These are phyloP conservation scores for Mormyrus iriodes DNA, from an alignment of 2,113 vertebrate species.

Conservation along the genomic window DNA sequence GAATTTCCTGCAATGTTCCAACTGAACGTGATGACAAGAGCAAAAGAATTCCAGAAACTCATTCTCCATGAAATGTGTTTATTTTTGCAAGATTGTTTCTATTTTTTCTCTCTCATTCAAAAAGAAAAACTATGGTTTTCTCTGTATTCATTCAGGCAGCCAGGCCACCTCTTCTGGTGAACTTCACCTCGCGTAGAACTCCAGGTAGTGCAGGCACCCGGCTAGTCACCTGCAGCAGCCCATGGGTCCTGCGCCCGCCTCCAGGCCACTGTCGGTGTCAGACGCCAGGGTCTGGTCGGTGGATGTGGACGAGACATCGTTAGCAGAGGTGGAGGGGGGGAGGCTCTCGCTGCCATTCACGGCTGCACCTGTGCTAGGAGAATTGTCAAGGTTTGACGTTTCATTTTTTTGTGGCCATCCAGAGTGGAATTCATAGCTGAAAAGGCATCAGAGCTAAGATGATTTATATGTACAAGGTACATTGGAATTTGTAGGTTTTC, in stretches of 20 bases:
- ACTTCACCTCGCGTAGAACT: conserved; percentile 94
- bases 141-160: conserved; percentile 47
- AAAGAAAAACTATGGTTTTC: conserved; percentile 59
- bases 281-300: conserved; percentile 98
- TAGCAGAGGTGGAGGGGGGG: conserved; percentile 95
- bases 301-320: conserved; percentile 99
- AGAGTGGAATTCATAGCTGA: neutral
- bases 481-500: neutral
- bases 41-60: neutral
- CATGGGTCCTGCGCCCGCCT: conserved; percentile 93
- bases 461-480: neutral
- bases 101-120: neutral
- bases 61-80: conserved; percentile 12
- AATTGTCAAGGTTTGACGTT: conserved; percentile 73
- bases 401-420: neutral
- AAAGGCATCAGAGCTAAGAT: neutral
- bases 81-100: neutral
- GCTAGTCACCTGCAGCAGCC: conserved; percentile 99
- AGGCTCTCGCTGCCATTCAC: conserved; percentile 99
- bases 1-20: neutral
- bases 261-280: conserved; percentile 99
- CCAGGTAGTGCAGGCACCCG: conserved; percentile 97
- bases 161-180: conserved; percentile 35
- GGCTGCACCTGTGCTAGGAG: conserved; percentile 99
- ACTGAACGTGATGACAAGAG: neutral